Evolutionary conservation across 2,888 invertebrate genomes (phyloP), one percentile per base, ranked within the genome.

Genomic region (Drosophila diplacantha): DNA sequence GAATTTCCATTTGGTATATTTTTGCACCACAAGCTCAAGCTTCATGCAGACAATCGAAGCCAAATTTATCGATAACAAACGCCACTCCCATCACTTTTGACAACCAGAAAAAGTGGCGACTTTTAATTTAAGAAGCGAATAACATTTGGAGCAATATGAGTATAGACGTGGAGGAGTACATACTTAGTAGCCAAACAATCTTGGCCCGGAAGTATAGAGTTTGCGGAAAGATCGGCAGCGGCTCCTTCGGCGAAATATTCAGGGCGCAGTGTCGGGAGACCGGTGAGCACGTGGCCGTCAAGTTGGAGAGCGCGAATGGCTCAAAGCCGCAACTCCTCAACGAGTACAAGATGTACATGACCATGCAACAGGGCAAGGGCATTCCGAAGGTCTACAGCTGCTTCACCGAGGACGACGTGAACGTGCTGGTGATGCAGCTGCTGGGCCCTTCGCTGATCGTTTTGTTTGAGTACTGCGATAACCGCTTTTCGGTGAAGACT

Each of bases 401-500:
- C 7, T 31, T 9, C 11, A 9, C 22, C 6, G 16, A 14, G n/a
- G 5, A 5, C 1, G 11, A 11, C 9, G 20, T 46, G 9, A 58
- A 74, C 38, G 38, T 46, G 16, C 7, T 80, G 61, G 61, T 41
- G 2, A 72, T 80, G 74, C 49, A 80, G 31, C 55, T 72, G n/a
- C 44, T 80, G 32, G 80, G 76, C 0, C 63, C 63, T 0, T 76
- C 76, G 37, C 34, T 76, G 50, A 56, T 61, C 18, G 37, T 59
- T 0, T 8, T 80, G 3, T 66, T 76, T 4, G n/a, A 8, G 0
- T 8, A 3, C 3, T 80, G 80, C 14, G 22, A 32, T 0, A 32
- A 51, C 3, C 43, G 50, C 1, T 80, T 76, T 51, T 58, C 74
- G 3, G 31, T 74, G 0, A 80, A 80, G 49, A 76, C 80, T 3